Percentiles rank a stretch among this genome's conserved stretches.
phyloP scores from a whole-genome alignment of 2,888 invertebrate species.

The Choristoneura rosaceana region DNA sequence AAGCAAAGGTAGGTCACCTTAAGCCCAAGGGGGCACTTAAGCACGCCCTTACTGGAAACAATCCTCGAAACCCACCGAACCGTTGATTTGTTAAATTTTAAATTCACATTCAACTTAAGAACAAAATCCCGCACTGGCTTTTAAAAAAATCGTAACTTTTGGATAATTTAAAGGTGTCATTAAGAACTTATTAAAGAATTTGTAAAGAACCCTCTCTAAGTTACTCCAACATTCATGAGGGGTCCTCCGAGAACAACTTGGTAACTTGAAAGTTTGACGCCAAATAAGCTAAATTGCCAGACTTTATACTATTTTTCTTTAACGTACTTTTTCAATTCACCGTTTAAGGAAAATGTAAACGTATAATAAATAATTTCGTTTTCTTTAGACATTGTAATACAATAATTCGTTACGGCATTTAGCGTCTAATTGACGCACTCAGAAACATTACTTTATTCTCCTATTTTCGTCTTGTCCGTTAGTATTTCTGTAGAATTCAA shows the following conservation, averaged over 20 bases:
- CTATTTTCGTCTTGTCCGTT: too few relatives aligned
- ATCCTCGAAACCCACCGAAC: constrained; percentile 8
- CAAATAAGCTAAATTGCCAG: constrained; percentile 49
- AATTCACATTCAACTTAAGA: constrained; percentile 4
- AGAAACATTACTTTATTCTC: too few relatives aligned
- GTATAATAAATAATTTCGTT: not conserved
- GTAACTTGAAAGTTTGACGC: constrained; percentile 53
- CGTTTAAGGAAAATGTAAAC: constrained; percentile 12
- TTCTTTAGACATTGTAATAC: not conserved
- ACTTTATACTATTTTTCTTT: constrained; percentile 27
- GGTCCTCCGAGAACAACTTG: constrained; percentile 49
- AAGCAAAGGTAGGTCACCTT: constrained; percentile 5
- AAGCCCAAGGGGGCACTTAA: constrained; percentile 25
- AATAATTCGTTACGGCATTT: not conserved
- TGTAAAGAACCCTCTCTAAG: constrained; percentile 56
- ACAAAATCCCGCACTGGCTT: constrained; percentile 49
- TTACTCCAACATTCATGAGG: constrained; percentile 62
- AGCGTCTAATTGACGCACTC: too few relatives aligned
- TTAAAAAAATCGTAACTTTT: constrained; percentile 45
- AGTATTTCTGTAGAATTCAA: too few relatives aligned
- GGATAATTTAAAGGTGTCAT: constrained; percentile 46
- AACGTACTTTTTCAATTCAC: constrained; percentile 15
- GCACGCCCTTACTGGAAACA: constrained; percentile 20
- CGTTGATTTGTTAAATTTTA: constrained; percentile 15
- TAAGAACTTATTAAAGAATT: constrained; percentile 64